These are phyloP conservation scores for Helicoverpa zea DNA, from an alignment of 1,140 invertebrate species.

Conservation along the genomic window DNA sequence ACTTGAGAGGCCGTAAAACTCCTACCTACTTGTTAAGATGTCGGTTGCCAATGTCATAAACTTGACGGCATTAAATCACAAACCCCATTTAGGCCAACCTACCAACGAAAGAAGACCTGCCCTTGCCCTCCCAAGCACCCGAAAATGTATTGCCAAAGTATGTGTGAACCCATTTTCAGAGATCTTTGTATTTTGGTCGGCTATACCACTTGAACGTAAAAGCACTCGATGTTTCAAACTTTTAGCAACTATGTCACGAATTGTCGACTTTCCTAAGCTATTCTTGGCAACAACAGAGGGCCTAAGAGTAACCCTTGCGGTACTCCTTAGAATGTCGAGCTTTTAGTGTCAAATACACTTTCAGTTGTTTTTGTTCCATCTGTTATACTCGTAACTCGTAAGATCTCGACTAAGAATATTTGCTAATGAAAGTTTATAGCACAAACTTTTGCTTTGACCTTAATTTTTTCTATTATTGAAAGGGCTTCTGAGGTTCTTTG, in stretches of 20 bases:
- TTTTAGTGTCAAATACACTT: constrained; percentile 73
- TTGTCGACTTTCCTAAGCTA: constrained; percentile 70
- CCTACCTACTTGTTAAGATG: constrained; percentile 69
- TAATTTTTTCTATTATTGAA: constrained; percentile 29
- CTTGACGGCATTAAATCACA: constrained; percentile 75
- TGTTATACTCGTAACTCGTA: not conserved
- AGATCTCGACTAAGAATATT: constrained; percentile 14
- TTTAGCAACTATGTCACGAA: constrained; percentile 80
- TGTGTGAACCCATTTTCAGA: constrained; percentile 48
- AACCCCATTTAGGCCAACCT: constrained; percentile 61
- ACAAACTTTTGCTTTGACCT: constrained; percentile 1
- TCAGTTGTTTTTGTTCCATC: constrained; percentile 44
- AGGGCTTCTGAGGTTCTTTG: not conserved
- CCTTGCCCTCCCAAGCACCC: constrained; percentile 49
- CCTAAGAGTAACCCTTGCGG: constrained; percentile 78
- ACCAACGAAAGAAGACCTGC: constrained; percentile 60
- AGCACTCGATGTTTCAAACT: constrained; percentile 82
- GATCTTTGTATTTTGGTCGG: constrained; percentile 63
- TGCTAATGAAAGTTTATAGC: constrained; percentile 27
- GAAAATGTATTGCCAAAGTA: constrained; percentile 44
- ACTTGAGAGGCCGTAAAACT: constrained; percentile 61
- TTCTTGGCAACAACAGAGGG: constrained; percentile 73
- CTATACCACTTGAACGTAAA: constrained; percentile 69
- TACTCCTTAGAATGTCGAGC: constrained; percentile 70
- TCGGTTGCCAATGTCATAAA: constrained; percentile 69